These are phyloP conservation scores for Coendou prehensilis DNA, from an alignment of 2,797 vertebrate genomes.

Conservation along the genomic window DNA sequence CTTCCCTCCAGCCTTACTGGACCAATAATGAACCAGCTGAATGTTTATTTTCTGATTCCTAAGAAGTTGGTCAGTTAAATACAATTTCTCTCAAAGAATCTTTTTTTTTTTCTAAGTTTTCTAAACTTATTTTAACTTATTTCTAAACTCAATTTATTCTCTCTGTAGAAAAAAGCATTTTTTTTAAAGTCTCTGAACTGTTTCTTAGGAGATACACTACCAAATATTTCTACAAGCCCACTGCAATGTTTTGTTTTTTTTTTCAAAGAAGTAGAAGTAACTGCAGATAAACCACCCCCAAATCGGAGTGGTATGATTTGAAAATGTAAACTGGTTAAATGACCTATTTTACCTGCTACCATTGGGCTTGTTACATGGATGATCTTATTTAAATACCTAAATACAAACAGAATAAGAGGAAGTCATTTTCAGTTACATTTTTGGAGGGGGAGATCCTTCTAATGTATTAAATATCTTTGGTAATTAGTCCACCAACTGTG, in stretches of 20 bases:
- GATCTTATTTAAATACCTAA: not conserved
- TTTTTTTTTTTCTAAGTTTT: not conserved
- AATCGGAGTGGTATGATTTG: not conserved
- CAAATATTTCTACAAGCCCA: not conserved
- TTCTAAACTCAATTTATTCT: not conserved
- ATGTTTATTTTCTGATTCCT: not conserved
- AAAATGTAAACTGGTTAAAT: not conserved
- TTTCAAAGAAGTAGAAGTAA: constrained; percentile 22
- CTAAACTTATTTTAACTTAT: not conserved
- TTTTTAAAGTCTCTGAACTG: not conserved
- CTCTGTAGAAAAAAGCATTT: not conserved
- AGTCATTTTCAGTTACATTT: not conserved
- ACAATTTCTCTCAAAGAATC: not conserved
- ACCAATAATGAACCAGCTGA: not conserved
- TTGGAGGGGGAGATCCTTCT: not conserved
- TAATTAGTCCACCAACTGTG: not conserved
- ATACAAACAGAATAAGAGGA: not conserved
- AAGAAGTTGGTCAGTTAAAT: not conserved
- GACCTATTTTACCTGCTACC: not conserved
- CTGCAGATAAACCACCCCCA: not conserved
- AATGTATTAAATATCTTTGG: not conserved
- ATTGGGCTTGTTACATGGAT: not conserved
- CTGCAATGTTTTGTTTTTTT: not conserved
- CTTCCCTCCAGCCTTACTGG: not conserved
- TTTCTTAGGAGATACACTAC: not conserved